These are phyloP conservation scores for Scolopax bukidnonensis DNA, from an alignment of 2,797 vertebrate species.

Conservation along the genomic window DNA sequence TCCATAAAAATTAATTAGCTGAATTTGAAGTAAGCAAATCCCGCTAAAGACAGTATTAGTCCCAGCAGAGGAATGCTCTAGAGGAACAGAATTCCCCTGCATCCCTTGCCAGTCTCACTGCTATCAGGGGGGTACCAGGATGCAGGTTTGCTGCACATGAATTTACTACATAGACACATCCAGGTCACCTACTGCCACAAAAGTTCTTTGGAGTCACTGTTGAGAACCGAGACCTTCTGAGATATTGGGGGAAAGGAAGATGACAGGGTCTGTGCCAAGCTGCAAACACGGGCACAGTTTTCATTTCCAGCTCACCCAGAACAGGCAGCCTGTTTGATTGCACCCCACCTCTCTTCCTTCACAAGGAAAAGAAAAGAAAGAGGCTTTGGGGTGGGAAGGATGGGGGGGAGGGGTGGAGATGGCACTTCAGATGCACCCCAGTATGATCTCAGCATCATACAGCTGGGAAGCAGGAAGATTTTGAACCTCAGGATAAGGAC, in stretches of 20 bases:
- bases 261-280: not conserved
- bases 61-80: conserved; percentile 17
- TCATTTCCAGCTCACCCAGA: not conserved
- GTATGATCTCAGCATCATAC: not conserved
- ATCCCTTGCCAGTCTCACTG: not conserved
- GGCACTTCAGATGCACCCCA: not conserved
- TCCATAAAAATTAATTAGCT: conserved; percentile 39
- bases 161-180: fast-evolving
- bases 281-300: not conserved
- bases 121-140: not conserved
- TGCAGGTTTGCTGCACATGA: fast-evolving
- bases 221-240: not conserved
- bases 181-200: not conserved
- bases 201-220: not conserved
- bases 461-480: not conserved
- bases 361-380: not conserved
- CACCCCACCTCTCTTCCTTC: not conserved
- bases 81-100: not conserved
- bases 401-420: too few relatives aligned
- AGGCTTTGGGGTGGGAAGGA: fast-evolving
- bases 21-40: conserved; percentile 20
- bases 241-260: not conserved
- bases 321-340: not conserved
- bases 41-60: not conserved
- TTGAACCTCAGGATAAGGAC: not conserved